These are phyloP conservation scores for Acanthosepion esculentum DNA, from an alignment of 2,888 invertebrate genomes.

Conservation along the genomic window DNA sequence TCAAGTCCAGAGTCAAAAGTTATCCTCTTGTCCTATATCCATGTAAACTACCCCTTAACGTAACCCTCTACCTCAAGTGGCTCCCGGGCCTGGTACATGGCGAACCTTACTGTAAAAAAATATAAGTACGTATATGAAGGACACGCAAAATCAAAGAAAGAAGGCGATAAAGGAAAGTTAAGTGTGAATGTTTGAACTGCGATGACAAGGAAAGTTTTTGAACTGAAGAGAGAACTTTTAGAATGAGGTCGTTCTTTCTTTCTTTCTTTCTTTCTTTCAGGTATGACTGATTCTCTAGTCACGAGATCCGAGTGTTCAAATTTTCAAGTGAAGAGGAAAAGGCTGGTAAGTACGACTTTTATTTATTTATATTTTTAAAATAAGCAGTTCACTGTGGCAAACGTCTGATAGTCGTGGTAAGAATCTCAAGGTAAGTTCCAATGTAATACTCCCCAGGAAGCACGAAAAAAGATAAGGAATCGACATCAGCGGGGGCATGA, in stretches of 20 bases:
- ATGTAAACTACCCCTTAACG: no score
- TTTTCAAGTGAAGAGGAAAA: background rate
- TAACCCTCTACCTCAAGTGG: no score
- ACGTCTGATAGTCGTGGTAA: background rate
- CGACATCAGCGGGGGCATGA: background rate
- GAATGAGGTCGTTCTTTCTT: background rate
- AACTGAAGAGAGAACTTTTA: background rate
- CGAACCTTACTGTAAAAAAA: no score
- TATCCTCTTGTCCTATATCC: no score
- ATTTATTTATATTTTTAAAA: background rate
- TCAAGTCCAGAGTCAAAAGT: no score
- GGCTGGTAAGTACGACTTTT: background rate
- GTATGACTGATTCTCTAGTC: background rate
- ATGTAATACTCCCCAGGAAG: background rate
- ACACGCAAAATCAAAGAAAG: no score
- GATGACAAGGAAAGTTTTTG: background rate
- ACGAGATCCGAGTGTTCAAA: background rate
- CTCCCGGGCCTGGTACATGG: no score
- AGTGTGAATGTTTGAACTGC: background rate
- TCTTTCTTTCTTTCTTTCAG: background rate
- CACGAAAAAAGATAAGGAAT: background rate
- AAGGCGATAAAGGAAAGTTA: no score
- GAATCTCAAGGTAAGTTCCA: background rate
- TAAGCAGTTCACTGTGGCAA: background rate
- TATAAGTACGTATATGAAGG: no score